A percentile compares a stretch with the other conserved stretches of the same genome.
Evolutionary conservation across 2,888 invertebrate species (phyloP).

Genomic region (Eupithecia vulgata): DNA sequence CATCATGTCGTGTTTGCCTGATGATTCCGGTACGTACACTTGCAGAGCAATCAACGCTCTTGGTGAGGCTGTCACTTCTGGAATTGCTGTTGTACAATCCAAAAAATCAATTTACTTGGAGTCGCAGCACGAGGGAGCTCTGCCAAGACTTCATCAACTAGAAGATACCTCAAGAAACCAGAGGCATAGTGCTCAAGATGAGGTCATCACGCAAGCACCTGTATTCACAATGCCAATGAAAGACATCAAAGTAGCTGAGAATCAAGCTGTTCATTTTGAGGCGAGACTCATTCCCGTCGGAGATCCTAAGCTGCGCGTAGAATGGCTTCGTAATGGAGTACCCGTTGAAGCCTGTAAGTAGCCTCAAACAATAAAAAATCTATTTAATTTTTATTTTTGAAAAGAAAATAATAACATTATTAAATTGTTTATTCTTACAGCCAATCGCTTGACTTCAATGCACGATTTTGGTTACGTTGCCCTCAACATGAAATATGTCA

Average conservation of each 20-base stretch:
- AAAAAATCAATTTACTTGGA: conserved; percentile 94
- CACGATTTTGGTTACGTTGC: conserved; percentile 99
- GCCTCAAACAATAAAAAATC: background rate
- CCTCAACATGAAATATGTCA: conserved; percentile 96
- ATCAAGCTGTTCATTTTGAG: conserved; percentile 97
- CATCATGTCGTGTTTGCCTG: conserved; percentile 96
- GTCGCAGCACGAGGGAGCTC: conserved; percentile 93
- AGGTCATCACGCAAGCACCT: conserved; percentile 93
- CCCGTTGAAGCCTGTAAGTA: conserved; percentile 93
- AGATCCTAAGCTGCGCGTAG: conserved; percentile 95
- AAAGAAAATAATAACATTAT: background rate
- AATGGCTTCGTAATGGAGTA: conserved; percentile 96
- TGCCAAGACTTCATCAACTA: conserved; percentile 91
- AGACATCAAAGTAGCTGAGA: conserved; percentile 93
- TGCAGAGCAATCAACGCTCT: conserved; percentile 95
- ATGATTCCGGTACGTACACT: conserved; percentile 98
- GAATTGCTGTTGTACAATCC: conserved; percentile 92
- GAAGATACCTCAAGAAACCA: conserved; percentile 92
- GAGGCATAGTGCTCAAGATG: conserved; percentile 89
- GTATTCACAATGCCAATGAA: conserved; percentile 96
- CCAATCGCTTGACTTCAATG: conserved; percentile 96
- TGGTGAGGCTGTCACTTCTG: conserved; percentile 97
- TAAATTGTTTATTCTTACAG: conserved; percentile 65
- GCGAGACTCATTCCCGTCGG: conserved; percentile 97
- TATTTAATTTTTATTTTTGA: background rate